Evolutionary conservation across 2,113 vertebrate genomes (phyloP).

Genomic region (Sclerurus mexicanus): DNA sequence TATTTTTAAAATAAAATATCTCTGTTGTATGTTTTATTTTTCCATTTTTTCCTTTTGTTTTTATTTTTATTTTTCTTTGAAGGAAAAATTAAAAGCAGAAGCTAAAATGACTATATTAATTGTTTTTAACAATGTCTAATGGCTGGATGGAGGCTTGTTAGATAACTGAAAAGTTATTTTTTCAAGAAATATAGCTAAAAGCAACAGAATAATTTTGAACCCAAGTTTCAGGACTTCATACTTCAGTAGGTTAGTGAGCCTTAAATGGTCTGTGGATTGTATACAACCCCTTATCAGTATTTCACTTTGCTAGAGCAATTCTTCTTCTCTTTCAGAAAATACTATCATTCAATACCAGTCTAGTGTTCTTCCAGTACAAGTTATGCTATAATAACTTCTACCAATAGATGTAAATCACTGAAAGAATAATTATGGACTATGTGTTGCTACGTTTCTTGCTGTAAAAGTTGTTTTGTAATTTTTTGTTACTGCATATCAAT

Average conservation of each 20-base stretch:
- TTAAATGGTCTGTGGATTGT: not conserved
- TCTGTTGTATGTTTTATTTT: not conserved
- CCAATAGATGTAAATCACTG: not conserved
- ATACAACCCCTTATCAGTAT: not conserved
- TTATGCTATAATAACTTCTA: not conserved
- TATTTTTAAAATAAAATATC: not conserved
- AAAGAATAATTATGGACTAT: not conserved
- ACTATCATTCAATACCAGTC: not conserved
- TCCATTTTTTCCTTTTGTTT: not conserved
- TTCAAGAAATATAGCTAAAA: not conserved
- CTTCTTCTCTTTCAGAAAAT: not conserved
- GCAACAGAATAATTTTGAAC: not conserved
- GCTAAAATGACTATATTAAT: not conserved
- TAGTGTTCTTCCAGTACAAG: not conserved
- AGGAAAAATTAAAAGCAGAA: not conserved
- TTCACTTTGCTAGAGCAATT: not conserved
- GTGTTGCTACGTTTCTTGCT: not conserved
- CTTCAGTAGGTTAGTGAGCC: not conserved
- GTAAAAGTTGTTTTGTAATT: not conserved
- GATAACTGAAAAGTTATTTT: not conserved
- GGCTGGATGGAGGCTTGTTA: not conserved
- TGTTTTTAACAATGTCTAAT: not conserved
- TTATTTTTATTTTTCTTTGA: not conserved
- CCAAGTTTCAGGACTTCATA: not conserved
- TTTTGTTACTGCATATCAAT: not conserved